Evolutionary conservation across 2,888 invertebrate genomes (phyloP).

Genomic region (Dicyrtomina minuta): DNA sequence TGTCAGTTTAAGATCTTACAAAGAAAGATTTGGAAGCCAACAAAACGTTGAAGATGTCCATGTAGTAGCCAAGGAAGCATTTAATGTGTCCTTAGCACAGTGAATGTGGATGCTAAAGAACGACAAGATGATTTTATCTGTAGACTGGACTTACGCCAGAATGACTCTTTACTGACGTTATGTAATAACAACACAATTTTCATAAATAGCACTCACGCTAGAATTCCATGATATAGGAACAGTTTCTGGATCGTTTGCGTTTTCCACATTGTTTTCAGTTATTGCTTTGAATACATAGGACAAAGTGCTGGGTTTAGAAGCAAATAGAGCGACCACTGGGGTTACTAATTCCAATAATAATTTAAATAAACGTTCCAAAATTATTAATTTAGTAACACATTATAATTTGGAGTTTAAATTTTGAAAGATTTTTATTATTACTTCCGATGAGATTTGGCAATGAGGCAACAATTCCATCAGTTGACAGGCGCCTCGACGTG

Average conservation of each 20-base stretch:
- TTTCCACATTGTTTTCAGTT: slow-evolving; percentile 36
- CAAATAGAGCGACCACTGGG: slow-evolving; percentile 44
- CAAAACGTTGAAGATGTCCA: too few relatives aligned
- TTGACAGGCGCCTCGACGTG: slow-evolving; percentile 29
- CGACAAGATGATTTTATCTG: too few relatives aligned
- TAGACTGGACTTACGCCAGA: too few relatives aligned
- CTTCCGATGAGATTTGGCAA: slow-evolving; percentile 40
- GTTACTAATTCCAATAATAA: slow-evolving; percentile 33
- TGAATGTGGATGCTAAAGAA: too few relatives aligned
- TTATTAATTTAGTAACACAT: not conserved
- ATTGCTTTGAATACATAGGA: slow-evolving; percentile 37
- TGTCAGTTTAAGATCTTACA: too few relatives aligned
- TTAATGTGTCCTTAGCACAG: too few relatives aligned
- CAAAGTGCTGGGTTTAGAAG: slow-evolving; percentile 34
- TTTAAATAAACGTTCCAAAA: slow-evolving; percentile 4
- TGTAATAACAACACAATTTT: too few relatives aligned
- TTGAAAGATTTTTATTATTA: slow-evolving; percentile 23
- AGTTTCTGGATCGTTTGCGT: slow-evolving; percentile 42
- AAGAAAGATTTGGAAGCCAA: too few relatives aligned
- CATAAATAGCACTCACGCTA: slow-evolving; percentile 21
- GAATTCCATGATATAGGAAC: slow-evolving; percentile 50
- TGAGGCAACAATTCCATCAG: slow-evolving; percentile 37
- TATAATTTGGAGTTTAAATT: not conserved
- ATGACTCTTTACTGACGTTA: too few relatives aligned
- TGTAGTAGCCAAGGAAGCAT: too few relatives aligned